These are phyloP conservation scores for Horisme vitalbata DNA, from an alignment of 2,888 invertebrate species.

Conservation along the genomic window DNA sequence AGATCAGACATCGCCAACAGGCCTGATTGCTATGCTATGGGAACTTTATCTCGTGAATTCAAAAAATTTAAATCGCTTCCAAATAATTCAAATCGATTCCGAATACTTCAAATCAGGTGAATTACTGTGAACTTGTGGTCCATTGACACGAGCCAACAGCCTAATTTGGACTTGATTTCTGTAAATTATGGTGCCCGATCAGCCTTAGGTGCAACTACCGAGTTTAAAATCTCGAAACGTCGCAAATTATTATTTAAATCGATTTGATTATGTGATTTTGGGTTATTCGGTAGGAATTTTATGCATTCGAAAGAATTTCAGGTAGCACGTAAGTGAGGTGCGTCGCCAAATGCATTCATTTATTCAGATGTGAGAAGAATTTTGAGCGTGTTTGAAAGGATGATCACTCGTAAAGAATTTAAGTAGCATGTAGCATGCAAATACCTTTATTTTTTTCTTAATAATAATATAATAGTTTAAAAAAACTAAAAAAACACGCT, in stretches of 20 bases:
- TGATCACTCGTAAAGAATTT: too few relatives aligned
- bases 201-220: constrained; percentile 17
- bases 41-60: constrained; percentile 30
- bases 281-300: constrained; percentile 21
- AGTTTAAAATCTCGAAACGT: constrained; percentile 10
- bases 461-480: too few relatives aligned
- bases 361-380: constrained; percentile 8
- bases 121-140: constrained; percentile 20
- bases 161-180: constrained; percentile 4
- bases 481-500: too few relatives aligned
- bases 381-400: neutral
- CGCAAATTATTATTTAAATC: constrained; percentile 18
- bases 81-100: constrained; percentile 17
- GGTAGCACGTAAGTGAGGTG: constrained; percentile 13
- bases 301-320: constrained; percentile 10
- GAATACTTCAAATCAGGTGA: constrained; percentile 13
- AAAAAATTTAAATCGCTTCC: constrained; percentile 15
- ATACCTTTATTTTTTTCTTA: too few relatives aligned
- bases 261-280: constrained; percentile 16
- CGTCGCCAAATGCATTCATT: constrained; percentile 8
- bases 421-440: too few relatives aligned
- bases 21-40: constrained; percentile 25
- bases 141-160: constrained; percentile 21
- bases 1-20: constrained; percentile 16
- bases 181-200: constrained; percentile 14